Percentiles rank a stretch among this genome's conserved stretches.
Evolutionary conservation across 2,113 vertebrate genomes (phyloP).

Genomic region (Apodemus speciosus): DNA sequence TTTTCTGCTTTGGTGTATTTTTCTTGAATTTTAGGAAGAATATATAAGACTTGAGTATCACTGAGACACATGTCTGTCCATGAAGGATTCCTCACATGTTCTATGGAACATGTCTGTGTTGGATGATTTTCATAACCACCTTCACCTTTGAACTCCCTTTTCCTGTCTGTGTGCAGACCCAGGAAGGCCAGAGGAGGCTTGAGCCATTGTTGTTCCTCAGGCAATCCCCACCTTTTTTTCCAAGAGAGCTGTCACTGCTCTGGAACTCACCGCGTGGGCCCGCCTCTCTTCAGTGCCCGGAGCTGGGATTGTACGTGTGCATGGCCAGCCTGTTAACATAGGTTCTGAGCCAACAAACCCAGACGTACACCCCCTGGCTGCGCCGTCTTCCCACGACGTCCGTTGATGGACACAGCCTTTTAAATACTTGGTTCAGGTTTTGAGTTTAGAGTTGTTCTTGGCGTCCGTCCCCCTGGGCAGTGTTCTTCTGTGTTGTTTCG

Average conservation of each 20-base stretch:
- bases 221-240: neutral
- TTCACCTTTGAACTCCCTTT: neutral
- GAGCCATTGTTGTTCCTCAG: neutral
- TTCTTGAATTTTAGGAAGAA: neutral
- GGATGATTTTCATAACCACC: neutral
- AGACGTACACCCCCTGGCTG: neutral
- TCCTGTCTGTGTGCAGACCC: neutral
- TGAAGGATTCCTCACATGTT: neutral
- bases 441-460: slow-evolving; percentile 31
- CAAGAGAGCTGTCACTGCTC: no score
- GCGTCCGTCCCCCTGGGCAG: neutral
- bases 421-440: neutral
- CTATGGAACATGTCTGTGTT: neutral
- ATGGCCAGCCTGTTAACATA: no score
- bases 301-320: neutral
- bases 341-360: neutral
- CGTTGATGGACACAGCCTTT: neutral
- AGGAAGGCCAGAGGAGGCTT: neutral
- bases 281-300: no score
- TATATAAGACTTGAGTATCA: neutral
- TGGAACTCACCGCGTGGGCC: neutral
- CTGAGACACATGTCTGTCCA: neutral
- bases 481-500: neutral
- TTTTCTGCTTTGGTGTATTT: neutral
- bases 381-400: neutral